Conservation (phyloP, 2,888 invertebrate species). For the Tryphoninae sp. region DNA sequence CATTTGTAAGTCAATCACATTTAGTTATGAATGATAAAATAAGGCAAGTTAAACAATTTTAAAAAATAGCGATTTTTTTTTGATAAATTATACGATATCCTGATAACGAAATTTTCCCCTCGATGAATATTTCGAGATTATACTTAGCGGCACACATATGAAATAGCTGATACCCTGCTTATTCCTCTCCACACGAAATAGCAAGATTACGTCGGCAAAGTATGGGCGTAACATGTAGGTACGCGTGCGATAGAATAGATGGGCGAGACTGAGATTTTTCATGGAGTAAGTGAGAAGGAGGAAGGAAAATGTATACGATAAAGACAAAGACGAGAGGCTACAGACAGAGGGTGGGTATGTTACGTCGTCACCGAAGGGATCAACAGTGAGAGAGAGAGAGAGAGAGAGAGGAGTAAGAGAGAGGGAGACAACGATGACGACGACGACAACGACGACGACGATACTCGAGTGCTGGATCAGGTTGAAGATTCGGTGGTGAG, state of each 20-base stretch:
- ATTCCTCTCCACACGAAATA: slow-evolving; percentile 3
- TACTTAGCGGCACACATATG: not conserved
- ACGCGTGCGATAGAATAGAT: not conserved
- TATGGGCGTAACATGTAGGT: not conserved
- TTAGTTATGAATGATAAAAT: not conserved
- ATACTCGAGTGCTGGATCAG: slow-evolving; percentile 47
- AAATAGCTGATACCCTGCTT: slow-evolving; percentile 6
- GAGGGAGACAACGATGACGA: slow-evolving; percentile 16
- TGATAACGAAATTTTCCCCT: not conserved
- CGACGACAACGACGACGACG: slow-evolving; percentile 36
- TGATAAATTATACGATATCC: not conserved
- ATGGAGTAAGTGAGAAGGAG: slow-evolving; percentile 2
- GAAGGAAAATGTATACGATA: not conserved
- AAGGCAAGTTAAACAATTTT: not conserved
- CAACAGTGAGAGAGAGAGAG: not conserved
- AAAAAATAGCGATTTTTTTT: not conserved
- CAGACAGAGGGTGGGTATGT: not conserved
- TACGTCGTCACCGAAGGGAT: not conserved
- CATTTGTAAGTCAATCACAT: not conserved
- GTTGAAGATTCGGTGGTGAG: slow-evolving; percentile 6
- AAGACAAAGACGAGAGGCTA: slow-evolving; percentile 8
- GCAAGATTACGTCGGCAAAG: not conserved
- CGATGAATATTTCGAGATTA: not conserved
- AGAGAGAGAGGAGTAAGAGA: not conserved
- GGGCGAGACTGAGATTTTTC: slow-evolving; percentile 12